These are phyloP conservation scores for Catharus bicknelli DNA, from an alignment of 2,113 vertebrate genomes.

Conservation along the genomic window DNA sequence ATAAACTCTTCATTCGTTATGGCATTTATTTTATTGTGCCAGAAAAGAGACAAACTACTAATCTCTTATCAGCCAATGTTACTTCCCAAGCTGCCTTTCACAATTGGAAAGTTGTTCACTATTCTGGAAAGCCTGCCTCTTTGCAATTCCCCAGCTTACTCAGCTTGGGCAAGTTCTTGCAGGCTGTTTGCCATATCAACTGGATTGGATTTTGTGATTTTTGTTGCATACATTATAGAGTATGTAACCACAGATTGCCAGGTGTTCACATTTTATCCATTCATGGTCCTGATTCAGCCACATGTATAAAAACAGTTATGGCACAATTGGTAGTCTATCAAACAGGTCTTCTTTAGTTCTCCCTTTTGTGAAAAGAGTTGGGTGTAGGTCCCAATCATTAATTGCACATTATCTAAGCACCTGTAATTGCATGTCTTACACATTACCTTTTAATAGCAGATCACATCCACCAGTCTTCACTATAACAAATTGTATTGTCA, in stretches of 20 bases:
- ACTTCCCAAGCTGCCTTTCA: conserved; percentile 28
- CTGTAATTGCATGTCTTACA: conserved; percentile 55
- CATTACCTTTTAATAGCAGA: conserved; percentile 34
- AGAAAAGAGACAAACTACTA: conserved; percentile 27
- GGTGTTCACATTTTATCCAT: conserved; percentile 21
- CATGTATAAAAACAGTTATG: conserved; percentile 11
- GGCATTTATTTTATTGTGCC: conserved; percentile 34
- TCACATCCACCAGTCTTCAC: conserved; percentile 45
- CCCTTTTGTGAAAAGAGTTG: conserved; percentile 27
- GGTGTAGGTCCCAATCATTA: not conserved
- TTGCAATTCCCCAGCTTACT: conserved; percentile 5
- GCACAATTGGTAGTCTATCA: conserved; percentile 10
- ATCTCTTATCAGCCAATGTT: not conserved
- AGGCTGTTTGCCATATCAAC: not conserved
- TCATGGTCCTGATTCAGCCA: conserved; percentile 24
- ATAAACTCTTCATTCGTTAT: not conserved
- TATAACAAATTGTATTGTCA: conserved; percentile 52
- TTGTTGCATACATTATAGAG: conserved; percentile 45
- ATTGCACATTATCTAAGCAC: conserved; percentile 25
- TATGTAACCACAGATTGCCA: conserved; percentile 58
- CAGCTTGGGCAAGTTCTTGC: conserved; percentile 1
- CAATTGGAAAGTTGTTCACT: not conserved
- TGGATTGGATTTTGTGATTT: conserved; percentile 27
- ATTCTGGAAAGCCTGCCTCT: conserved; percentile 6
- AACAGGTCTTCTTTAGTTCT: conserved; percentile 12